Evolutionary conservation across 2,113 vertebrate species (phyloP).

Genomic region (Sylvilagus bachmani): DNA sequence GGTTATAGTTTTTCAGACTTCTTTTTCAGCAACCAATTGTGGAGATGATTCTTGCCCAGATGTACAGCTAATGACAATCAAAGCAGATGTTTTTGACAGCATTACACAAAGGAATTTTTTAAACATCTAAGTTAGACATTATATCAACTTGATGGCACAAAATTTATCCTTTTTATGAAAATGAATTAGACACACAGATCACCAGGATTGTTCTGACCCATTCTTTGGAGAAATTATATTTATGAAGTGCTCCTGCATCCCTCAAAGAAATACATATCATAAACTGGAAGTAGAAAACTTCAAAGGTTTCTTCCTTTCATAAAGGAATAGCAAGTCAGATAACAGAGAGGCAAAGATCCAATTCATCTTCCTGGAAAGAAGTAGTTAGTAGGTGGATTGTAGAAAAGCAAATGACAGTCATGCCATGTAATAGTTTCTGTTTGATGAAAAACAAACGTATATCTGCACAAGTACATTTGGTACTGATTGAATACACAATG

Average conservation of each 20-base stretch:
- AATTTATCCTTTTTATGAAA: constrained; percentile 66
- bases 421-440: constrained; percentile 20
- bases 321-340: constrained; percentile 51
- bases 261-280: constrained; percentile 46
- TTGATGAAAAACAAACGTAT: constrained; percentile 50
- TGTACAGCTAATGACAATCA: constrained; percentile 78
- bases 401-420: constrained; percentile 55
- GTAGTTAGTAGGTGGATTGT: not conserved
- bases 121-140: constrained; percentile 54
- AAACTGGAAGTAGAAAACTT: constrained; percentile 61
- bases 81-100: constrained; percentile 75
- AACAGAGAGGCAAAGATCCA: constrained; percentile 52
- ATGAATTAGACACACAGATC: constrained; percentile 54
- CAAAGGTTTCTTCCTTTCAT: constrained; percentile 15
- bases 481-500: not conserved
- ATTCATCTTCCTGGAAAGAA: constrained; percentile 69
- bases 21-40: constrained; percentile 67
- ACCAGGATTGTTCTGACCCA: constrained; percentile 43
- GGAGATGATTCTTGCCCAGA: constrained; percentile 80
- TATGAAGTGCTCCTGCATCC: not conserved
- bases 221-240: constrained; percentile 50
- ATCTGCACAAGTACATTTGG: not conserved
- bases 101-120: constrained; percentile 65
- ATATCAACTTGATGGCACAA: constrained; percentile 49
- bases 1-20: constrained; percentile 81